Percentiles rank a stretch among this genome's conserved stretches.
phyloP scores from a whole-genome alignment of 1,140 invertebrate species.

The Amphibalanus amphitrite region DNA sequence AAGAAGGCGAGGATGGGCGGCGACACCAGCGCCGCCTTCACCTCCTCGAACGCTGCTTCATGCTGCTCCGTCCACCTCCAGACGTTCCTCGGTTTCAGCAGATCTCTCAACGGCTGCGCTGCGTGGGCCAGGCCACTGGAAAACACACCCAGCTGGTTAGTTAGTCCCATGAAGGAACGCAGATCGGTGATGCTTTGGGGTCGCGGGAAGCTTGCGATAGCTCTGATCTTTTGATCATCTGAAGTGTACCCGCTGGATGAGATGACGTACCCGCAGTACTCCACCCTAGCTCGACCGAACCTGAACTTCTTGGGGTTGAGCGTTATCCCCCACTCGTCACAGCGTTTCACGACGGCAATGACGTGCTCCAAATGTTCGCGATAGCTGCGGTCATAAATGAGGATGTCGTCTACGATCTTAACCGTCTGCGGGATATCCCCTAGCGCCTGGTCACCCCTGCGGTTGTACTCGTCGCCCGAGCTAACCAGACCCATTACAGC shows the following conservation, averaged over 20 bases:
- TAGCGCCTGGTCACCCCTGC: conserved; percentile 15
- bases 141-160: conserved; percentile 13
- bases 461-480: conserved; percentile 18
- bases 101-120: conserved; percentile 13
- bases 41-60: conserved; percentile 11
- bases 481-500: conserved; percentile 15
- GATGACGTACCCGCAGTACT: conserved; percentile 10
- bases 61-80: conserved; percentile 15
- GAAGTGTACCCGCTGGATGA: conserved; percentile 7
- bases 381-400: conserved; percentile 12
- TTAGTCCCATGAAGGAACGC: conserved; percentile 15
- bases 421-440: conserved; percentile 11
- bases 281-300: conserved; percentile 1
- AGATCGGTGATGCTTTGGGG: conserved; percentile 14
- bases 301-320: conserved; percentile 8
- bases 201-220: conserved; percentile 8
- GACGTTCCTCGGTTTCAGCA: conserved; percentile 10
- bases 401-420: conserved; percentile 18
- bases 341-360: background rate
- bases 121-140: conserved; percentile 6
- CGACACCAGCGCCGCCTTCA: conserved; percentile 11
- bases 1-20: conserved; percentile 12
- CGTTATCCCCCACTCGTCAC: conserved; percentile 8
- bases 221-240: background rate
- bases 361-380: conserved; percentile 12